Evolutionary conservation across 2,113 vertebrate genomes (phyloP).

Genomic region (Tapirus terrestris): DNA sequence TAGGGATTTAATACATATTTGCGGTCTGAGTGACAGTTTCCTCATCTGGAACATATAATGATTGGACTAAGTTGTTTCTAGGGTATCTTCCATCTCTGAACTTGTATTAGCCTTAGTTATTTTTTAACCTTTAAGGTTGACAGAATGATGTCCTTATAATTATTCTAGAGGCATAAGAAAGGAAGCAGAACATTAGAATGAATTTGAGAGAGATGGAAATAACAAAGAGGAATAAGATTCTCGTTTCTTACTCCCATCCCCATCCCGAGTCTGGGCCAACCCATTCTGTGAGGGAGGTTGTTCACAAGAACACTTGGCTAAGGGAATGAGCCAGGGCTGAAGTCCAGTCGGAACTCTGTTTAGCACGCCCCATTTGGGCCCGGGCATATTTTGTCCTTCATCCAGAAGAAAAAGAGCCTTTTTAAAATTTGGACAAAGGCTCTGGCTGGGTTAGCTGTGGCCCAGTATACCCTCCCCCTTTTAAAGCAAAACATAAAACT

Average conservation of each 20-base stretch:
- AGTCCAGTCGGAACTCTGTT: neutral
- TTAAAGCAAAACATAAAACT: neutral
- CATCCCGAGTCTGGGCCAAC: neutral
- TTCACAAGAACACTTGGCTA: neutral
- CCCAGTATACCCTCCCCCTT: neutral
- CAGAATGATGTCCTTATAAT: neutral
- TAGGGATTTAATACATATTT: neutral
- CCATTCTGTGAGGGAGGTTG: neutral
- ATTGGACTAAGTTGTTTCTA: neutral
- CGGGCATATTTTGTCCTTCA: neutral
- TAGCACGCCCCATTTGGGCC: neutral
- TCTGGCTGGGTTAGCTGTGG: neutral
- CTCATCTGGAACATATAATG: neutral
- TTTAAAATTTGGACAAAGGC: neutral
- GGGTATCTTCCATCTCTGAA: neutral
- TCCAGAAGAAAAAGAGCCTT: neutral
- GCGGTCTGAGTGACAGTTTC: neutral
- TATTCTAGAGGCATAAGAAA: neutral
- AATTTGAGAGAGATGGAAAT: neutral
- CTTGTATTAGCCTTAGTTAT: neutral
- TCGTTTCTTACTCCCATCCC: neutral
- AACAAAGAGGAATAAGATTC: neutral
- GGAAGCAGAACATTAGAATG: neutral
- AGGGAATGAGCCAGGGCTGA: neutral
- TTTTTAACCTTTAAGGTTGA: neutral